Conservation (phyloP, 2,113 vertebrate genomes). For the Rhabdornis inornatus region DNA sequence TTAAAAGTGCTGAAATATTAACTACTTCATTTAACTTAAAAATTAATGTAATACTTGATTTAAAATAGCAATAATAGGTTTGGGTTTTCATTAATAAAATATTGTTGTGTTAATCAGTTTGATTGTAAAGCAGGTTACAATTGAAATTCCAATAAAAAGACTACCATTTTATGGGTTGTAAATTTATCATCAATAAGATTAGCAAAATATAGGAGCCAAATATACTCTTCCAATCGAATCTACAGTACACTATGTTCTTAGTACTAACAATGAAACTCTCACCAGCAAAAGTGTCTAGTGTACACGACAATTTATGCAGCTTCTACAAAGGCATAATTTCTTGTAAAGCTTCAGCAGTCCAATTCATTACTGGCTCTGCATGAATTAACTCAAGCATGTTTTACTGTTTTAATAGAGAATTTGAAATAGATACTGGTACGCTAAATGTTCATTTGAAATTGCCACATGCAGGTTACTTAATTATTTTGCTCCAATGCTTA, state of each 20-base stretch:
- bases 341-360: slow-evolving; percentile 48
- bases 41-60: slow-evolving; percentile 63
- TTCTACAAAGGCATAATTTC: slow-evolving; percentile 35
- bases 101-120: slow-evolving; percentile 29
- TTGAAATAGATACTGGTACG: slow-evolving; percentile 14
- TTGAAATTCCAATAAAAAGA: slow-evolving; percentile 64
- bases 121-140: slow-evolving; percentile 69
- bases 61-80: slow-evolving; percentile 27
- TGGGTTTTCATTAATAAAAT: slow-evolving; percentile 51
- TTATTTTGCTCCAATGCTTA: slow-evolving; percentile 32
- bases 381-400: slow-evolving; percentile 42
- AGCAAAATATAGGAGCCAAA: slow-evolving; percentile 46
- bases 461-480: slow-evolving; percentile 10
- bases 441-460: slow-evolving; percentile 29
- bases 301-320: slow-evolving; percentile 13
- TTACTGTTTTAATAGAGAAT: slow-evolving; percentile 44
- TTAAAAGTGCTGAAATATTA: slow-evolving; percentile 74
- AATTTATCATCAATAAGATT: slow-evolving; percentile 49
- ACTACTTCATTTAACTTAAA: slow-evolving; percentile 63
- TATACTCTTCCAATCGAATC: slow-evolving; percentile 44
- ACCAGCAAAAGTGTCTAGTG: slow-evolving; percentile 8
- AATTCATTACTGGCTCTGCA: slow-evolving; percentile 58
- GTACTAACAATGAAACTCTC: slow-evolving; percentile 21
- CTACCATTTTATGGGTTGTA: slow-evolving; percentile 57
- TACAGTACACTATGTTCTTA: slow-evolving; percentile 28